Evolutionary conservation across 1,140 invertebrate genomes (phyloP).

Genomic region (Mesaphorura yosii): DNA sequence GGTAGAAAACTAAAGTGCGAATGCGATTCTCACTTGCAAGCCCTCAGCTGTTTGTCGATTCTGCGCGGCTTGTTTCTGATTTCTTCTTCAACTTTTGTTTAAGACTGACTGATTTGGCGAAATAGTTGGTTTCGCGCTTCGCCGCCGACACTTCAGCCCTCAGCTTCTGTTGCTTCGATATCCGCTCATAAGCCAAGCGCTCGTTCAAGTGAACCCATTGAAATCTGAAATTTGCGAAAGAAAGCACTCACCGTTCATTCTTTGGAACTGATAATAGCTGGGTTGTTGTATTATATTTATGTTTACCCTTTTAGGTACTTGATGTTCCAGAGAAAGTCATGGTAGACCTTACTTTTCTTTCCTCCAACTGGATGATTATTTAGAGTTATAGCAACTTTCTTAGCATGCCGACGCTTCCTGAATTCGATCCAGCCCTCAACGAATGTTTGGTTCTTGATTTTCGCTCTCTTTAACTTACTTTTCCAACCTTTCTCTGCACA

Average conservation of each 20-base stretch:
- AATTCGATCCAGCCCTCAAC: constrained; percentile 97
- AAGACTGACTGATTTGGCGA: constrained; percentile 68
- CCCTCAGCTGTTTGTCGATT: too few species aligned
- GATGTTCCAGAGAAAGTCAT: constrained; percentile 85
- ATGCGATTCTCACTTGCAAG: too few species aligned
- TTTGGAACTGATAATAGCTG: background rate
- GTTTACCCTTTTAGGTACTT: constrained; percentile 74
- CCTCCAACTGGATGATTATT: constrained; percentile 82
- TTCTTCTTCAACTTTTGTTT: constrained; percentile 54
- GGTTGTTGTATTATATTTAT: too few species aligned
- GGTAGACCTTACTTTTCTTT: constrained; percentile 72
- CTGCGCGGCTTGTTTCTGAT: too few species aligned
- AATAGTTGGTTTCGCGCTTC: constrained; percentile 76
- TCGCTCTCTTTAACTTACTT: constrained; percentile 39
- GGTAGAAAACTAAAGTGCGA: too few species aligned
- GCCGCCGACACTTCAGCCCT: constrained; percentile 78
- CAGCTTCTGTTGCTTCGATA: constrained; percentile 71
- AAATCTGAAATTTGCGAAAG: constrained; percentile 47
- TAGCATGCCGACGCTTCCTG: constrained; percentile 74
- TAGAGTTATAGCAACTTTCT: constrained; percentile 62
- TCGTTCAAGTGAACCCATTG: constrained; percentile 93
- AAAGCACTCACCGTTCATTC: background rate
- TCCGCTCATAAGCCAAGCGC: constrained; percentile 79
- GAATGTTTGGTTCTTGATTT: constrained; percentile 52
- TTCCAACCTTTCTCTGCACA: constrained; percentile 31